Evolutionary conservation across 2,113 vertebrate genomes (phyloP), one percentile per base, ranked within the genome.

Genomic region (Synchiropus splendidus): DNA sequence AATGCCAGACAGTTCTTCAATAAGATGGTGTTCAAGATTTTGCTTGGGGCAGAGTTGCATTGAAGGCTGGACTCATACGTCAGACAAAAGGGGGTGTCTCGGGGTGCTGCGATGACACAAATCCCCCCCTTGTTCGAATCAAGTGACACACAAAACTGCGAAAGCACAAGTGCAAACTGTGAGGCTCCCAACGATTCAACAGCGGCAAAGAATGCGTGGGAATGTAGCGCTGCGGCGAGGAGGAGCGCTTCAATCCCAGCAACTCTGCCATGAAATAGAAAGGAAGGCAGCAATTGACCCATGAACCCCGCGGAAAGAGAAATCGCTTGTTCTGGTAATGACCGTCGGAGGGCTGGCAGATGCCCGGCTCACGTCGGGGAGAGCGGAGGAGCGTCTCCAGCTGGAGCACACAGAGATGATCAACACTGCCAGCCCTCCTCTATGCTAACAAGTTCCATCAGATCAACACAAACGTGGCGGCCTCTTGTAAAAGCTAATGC

Each of bases 221-320:
- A 83, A 82, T 68, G 60, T 21, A 44, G 68, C 71, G 72, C 70
- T 62, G 60, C 55, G 64, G 70, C 72, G 66, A 65, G 56, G 58
- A 74, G 65, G 61, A 54, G 51, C 39, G 67, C 61, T 62, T 49
- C 67, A 65, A 57, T 80, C 78, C 75, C 76, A 75, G 58, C 75
- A 77, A 54, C 78, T 80, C 73, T 67, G 65, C 61, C 69, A 64
- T 53, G 54, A 69, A 77, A 75, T 51, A 66, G 77, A 76, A 72
- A 68, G 62, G 54, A 58, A 63, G 63, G 61, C 63, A 71, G 75
- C 78, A 68, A 74, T 81, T 82, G 80, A 84, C 79, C 82, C 77
- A 41, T 82, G 78, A 82, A 77, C 82, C 51, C 10, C 51, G 27
- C 70, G 77, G 75, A 80, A 81, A 81, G 73, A 80, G 64, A 73